phyloP scores from a whole-genome alignment of 2,797 vertebrate genomes.

The Alcedo quadribrachys region DNA sequence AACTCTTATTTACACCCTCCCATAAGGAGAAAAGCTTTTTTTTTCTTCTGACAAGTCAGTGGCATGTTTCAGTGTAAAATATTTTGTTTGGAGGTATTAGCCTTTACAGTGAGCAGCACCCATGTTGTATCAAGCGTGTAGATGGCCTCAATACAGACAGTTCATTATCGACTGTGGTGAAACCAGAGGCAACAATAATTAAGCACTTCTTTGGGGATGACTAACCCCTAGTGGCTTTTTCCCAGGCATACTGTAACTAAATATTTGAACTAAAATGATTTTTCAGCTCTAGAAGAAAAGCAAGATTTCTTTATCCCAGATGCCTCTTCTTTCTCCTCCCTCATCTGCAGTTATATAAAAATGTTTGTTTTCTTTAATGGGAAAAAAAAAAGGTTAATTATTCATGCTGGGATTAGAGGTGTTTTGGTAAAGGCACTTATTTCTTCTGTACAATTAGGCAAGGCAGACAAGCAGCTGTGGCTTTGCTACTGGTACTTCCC shows the following conservation, averaged over 20 bases:
- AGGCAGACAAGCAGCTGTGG: neutral
- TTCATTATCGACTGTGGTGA: neutral
- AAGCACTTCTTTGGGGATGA: neutral
- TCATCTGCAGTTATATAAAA: neutral
- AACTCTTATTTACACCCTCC: neutral
- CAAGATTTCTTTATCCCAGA: neutral
- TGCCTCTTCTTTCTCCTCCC: neutral
- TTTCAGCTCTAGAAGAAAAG: neutral
- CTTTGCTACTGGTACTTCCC: neutral
- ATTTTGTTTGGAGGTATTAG: neutral
- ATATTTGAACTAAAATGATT: neutral
- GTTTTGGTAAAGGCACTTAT: neutral
- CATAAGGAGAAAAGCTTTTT: neutral
- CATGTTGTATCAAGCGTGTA: rapidly evolving
- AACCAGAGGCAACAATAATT: neutral
- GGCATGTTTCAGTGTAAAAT: neutral
- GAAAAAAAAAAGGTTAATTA: neutral
- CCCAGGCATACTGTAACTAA: neutral
- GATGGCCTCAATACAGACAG: neutral
- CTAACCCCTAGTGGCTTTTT: neutral
- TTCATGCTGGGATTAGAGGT: neutral
- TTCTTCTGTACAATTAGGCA: neutral
- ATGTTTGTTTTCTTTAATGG: neutral
- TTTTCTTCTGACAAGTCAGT: neutral
- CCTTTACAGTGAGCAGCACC: neutral